Evolutionary conservation across 1,140 invertebrate species (phyloP), one percentile per base, ranked within the genome.

Genomic region (Bicyclus anynana): DNA sequence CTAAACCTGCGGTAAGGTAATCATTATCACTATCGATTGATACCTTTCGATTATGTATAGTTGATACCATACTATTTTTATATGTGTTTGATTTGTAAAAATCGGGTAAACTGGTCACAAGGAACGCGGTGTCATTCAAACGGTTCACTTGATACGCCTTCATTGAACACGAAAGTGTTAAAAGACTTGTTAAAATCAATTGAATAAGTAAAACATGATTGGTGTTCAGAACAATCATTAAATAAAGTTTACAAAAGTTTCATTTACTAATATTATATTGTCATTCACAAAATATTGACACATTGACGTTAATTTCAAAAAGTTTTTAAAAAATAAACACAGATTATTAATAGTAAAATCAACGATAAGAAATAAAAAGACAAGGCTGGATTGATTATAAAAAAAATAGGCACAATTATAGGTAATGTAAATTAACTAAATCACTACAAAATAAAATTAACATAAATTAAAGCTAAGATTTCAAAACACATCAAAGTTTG

Each of bases 61-160:
- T n/a, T n/a, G n/a, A n/a, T n/a, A n/a, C n/a, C n/a, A n/a, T n/a
- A 14, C 65, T 62, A 9, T 62, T 57, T 13, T 52, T 42, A n/a
- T 52, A 47, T n/a, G 57, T 55, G 13, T 54, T 51, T 18, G 44
- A 18, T 46, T 53, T 62, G 13, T 53, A 17, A 38, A 27, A 21
- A 33, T 79, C 75, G 14, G 80, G 69, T 23, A 74, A 62, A 55
- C 65, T 76, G 9, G 68, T 82, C 0, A 86, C 79, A 44, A 86
- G 53, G 53, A 74, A 86, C 0, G 79, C 62, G 2, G 75, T 67
- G 38, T 75, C 74, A 62, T 86, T 84, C 10, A 86, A 54, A 2
- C 76, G 68, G n/a, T 64, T 68, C 14, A 86, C 80, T 72, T 84
- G 71, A 55, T 74, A 86, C 18, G 74, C 84, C 59, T 75, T 74